phyloP scores from a whole-genome alignment of 2,888 invertebrate genomes.

The Nebria salina region DNA sequence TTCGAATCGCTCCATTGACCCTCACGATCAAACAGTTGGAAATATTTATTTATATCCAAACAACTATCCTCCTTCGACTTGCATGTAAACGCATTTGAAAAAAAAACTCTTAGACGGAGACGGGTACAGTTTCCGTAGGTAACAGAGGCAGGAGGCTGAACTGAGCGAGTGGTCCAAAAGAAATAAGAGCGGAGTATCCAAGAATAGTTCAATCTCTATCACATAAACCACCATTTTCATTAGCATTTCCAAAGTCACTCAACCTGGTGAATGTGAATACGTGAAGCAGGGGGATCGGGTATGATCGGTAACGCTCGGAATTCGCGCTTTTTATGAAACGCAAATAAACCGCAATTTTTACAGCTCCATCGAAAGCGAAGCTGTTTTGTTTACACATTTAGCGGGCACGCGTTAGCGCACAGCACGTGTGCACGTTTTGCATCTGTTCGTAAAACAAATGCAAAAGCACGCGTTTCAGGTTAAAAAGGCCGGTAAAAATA shows the following conservation, averaged over 20 bases:
- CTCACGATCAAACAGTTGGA: constrained; percentile 1
- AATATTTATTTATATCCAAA: neutral
- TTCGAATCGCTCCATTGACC: neutral
- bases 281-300: neutral
- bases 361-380: neutral
- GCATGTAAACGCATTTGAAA: neutral
- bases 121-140: neutral
- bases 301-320: neutral
- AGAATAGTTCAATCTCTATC: neutral
- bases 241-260: neutral
- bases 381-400: constrained; percentile 8
- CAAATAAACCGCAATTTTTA: constrained; percentile 18
- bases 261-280: neutral
- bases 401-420: constrained; percentile 6
- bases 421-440: constrained; percentile 18
- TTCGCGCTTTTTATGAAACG: constrained; percentile 12
- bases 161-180: constrained; percentile 1
- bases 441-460: constrained; percentile 12
- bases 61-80: neutral
- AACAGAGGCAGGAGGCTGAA: neutral
- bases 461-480: neutral
- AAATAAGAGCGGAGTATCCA: neutral
- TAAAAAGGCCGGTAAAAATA: neutral
- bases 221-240: neutral
- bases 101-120: neutral